Percentiles rank a stretch among this genome's conserved stretches.
phyloP scores from a whole-genome alignment of 2,113 vertebrate genomes.

The Eurypyga helias region DNA sequence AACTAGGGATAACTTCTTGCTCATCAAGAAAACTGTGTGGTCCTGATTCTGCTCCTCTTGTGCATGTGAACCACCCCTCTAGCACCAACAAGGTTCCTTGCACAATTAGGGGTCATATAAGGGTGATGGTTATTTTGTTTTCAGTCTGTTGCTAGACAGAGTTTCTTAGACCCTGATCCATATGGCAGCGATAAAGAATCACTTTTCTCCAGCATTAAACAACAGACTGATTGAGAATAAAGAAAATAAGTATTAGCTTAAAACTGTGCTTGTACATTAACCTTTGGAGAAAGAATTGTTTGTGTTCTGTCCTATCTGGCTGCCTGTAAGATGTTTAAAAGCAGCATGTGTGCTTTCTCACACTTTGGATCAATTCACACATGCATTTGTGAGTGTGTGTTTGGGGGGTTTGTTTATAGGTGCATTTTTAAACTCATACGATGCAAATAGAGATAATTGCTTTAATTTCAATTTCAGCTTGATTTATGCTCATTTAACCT shows the following conservation, averaged over 20 bases:
- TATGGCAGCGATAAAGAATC: background rate
- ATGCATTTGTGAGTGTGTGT: accelerated
- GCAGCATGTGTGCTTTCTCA: background rate
- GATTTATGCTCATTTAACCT: background rate
- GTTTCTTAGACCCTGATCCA: background rate
- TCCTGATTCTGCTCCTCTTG: background rate
- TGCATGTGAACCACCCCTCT: accelerated
- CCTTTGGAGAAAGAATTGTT: background rate
- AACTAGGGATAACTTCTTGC: background rate
- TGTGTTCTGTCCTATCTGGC: background rate
- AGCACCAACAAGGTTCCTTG: background rate
- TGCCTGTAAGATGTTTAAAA: background rate
- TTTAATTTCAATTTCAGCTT: background rate
- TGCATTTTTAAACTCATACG: background rate
- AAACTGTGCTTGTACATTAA: background rate
- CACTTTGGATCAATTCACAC: background rate
- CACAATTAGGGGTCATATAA: background rate
- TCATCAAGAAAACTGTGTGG: background rate
- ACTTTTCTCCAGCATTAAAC: background rate
- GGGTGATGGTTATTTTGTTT: background rate
- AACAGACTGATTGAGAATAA: background rate
- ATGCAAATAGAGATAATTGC: background rate
- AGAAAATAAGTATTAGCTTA: background rate
- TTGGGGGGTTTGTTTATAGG: background rate
- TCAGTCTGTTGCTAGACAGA: background rate